Percentiles rank a stretch among this genome's conserved stretches.
phyloP scores from a whole-genome alignment of 1,140 invertebrate species.

The Brachionus calyciflorus region DNA sequence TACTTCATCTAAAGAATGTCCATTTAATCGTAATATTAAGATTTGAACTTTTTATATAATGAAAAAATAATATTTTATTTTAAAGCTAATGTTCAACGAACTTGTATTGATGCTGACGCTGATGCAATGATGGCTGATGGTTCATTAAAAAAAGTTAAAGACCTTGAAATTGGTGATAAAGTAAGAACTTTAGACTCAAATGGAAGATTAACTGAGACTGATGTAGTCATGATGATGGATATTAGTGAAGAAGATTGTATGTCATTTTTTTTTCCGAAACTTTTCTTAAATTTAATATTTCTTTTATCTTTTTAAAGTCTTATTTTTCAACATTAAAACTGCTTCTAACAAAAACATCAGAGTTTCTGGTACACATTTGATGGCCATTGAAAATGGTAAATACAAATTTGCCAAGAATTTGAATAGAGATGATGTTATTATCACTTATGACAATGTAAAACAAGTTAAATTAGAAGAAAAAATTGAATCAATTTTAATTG shows the following conservation, averaged over 20 bases:
- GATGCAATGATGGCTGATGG: conserved; percentile 40
- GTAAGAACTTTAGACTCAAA: conserved; percentile 26
- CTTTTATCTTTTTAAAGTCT: neutral
- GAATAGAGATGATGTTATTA: neutral
- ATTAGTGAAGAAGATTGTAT: conserved; percentile 12
- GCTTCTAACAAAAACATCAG: conserved; percentile 8
- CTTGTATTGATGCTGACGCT: conserved; percentile 31
- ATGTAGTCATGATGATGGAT: conserved; percentile 45
- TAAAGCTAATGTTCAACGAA: conserved; percentile 39
- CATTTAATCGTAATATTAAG: conserved; percentile 19
- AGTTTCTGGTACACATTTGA: conserved; percentile 37
- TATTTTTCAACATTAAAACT: conserved; percentile 42
- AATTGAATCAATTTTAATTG: conserved; percentile 31
- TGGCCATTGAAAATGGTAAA: conserved; percentile 19
- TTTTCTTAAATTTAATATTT: neutral
- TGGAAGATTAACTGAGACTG: conserved; percentile 28
- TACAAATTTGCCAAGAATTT: conserved; percentile 44
- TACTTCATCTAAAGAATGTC: conserved; percentile 35
- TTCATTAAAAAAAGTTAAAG: neutral
- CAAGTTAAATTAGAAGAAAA: neutral
- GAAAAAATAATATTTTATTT: neutral
- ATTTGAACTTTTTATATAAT: neutral
- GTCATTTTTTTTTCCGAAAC: neutral
- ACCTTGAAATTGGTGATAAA: conserved; percentile 42
- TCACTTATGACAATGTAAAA: conserved; percentile 13